phyloP scores from a whole-genome alignment of 2,113 vertebrate species.

The Hypomesus transpacificus region DNA sequence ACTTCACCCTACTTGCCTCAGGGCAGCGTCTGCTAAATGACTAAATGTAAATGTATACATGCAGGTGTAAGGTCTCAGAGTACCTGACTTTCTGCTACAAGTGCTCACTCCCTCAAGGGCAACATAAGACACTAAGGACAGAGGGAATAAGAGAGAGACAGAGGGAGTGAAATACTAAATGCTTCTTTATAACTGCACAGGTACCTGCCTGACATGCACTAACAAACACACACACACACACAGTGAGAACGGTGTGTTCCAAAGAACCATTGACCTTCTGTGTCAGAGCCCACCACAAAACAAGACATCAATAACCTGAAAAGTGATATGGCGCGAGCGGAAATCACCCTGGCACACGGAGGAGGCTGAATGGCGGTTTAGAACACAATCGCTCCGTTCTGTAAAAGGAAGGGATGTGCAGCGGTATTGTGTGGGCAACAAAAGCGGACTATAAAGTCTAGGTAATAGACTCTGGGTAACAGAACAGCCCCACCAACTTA shows the following conservation, averaged over 20 bases:
- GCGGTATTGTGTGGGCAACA: slow-evolving; percentile 64
- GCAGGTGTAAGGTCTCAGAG: slow-evolving; percentile 12
- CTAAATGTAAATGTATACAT: too few species aligned
- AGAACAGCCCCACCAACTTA: slow-evolving; percentile 54
- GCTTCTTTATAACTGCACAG: slow-evolving; percentile 44
- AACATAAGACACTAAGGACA: slow-evolving; percentile 50
- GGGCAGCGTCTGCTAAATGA: not conserved
- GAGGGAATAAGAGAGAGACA: slow-evolving; percentile 46
- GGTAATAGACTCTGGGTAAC: slow-evolving; percentile 22
- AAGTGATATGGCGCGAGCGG: slow-evolving; percentile 59
- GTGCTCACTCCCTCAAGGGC: slow-evolving; percentile 32
- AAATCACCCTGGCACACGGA: slow-evolving; percentile 60
- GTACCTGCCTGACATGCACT: slow-evolving; percentile 17
- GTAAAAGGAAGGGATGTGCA: slow-evolving; percentile 54
- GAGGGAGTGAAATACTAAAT: slow-evolving; percentile 48
- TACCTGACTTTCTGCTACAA: slow-evolving; percentile 36
- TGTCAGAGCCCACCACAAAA: slow-evolving; percentile 61
- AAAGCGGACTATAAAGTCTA: slow-evolving; percentile 59
- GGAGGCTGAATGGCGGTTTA: slow-evolving; percentile 52
- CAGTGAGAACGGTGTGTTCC: slow-evolving; percentile 45
- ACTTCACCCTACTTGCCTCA: too few species aligned
- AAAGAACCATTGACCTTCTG: slow-evolving; percentile 56
- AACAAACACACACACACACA: slow-evolving; percentile 27
- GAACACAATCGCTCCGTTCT: slow-evolving; percentile 49
- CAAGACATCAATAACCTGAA: slow-evolving; percentile 67